Evolutionary conservation across 1,140 invertebrate genomes (phyloP), one percentile per base, ranked within the genome.

Genomic region (Paraescarpia echinospica): DNA sequence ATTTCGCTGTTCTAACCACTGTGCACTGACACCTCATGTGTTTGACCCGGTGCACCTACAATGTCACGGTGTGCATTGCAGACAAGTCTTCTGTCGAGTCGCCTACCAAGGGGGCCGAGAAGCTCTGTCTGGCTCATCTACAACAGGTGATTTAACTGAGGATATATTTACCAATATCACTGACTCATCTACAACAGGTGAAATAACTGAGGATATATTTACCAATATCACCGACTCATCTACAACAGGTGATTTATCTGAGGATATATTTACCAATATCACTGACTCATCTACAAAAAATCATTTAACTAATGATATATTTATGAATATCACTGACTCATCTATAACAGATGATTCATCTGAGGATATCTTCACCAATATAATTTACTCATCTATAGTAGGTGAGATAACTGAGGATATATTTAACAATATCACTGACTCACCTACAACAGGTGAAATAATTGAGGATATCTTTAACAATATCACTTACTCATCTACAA

Each of bases 61-160:
- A 97, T 95, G 95, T 97, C 97, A 90, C 96, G 97, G 93, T 96
- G 96, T 31, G 96, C 96, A 95, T 97, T 98, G 22, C 97, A 96
- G 33, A 97, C 97, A 92, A 98, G 95, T 94, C 97, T 97, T 93
- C 97, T 97, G 92, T 97, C 97, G 34, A 97, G 94, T 94, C 97
- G 96, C 35, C 97, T 96, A 1, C 97, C 97, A 92, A 97, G 96
- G 89, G 97, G 97, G 48, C 97, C 97, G 92, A 96, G 96, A 90
- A 97, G 96, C 93, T 97, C 96, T 92, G 97, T 95, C 51, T 96
- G 96, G 35, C 96, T 96, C 92, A 97, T 95, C 94, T 97, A 77
- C 59, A 77, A 77, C 59, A 77, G 1, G 2, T 18, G 59, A 8
- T 14, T 5, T 77, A 77, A 18, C 27, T 77, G 1, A 77, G 8